Percentiles rank a stretch among this genome's conserved stretches.
Conservation (phyloP, 2,888 invertebrate genomes). For the Aphidoletes aphidimyza region DNA sequence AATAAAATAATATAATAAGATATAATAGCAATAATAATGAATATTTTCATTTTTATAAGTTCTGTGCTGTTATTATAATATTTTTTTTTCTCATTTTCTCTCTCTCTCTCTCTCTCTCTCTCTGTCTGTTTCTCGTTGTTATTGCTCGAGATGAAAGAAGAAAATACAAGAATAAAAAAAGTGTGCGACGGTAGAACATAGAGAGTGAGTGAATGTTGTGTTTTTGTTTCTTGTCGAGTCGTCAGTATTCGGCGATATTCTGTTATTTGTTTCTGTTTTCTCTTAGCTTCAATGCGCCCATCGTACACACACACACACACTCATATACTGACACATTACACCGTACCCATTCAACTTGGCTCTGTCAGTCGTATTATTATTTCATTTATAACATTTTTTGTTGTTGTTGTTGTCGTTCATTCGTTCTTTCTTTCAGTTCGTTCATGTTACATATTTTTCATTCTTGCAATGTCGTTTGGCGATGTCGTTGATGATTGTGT, state of each 20-base stretch:
- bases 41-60: slow-evolving; percentile 18
- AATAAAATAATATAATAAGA: slow-evolving; percentile 47
- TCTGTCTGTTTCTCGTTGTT: too few relatives aligned
- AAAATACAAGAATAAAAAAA: too few relatives aligned
- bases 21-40: slow-evolving; percentile 16
- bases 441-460: slow-evolving; percentile 27
- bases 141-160: too few relatives aligned
- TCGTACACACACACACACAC: too few relatives aligned
- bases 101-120: too few relatives aligned
- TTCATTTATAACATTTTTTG: slow-evolving; percentile 38
- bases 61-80: not conserved
- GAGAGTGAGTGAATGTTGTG: too few relatives aligned
- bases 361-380: slow-evolving; percentile 9
- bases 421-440: too few relatives aligned
- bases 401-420: too few relatives aligned
- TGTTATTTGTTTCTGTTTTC: not conserved
- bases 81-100: not conserved
- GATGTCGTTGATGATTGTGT: slow-evolving; percentile 40
- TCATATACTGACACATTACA: too few relatives aligned
- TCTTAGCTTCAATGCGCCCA: not conserved
- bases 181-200: too few relatives aligned
- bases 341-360: not conserved
- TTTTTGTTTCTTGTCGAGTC: too few relatives aligned
- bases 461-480: slow-evolving; percentile 46
- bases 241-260: too few relatives aligned